Evolutionary conservation across 2,797 vertebrate species (phyloP), one percentile per base, ranked within the genome.

Genomic region (Acridotheres tristis): DNA sequence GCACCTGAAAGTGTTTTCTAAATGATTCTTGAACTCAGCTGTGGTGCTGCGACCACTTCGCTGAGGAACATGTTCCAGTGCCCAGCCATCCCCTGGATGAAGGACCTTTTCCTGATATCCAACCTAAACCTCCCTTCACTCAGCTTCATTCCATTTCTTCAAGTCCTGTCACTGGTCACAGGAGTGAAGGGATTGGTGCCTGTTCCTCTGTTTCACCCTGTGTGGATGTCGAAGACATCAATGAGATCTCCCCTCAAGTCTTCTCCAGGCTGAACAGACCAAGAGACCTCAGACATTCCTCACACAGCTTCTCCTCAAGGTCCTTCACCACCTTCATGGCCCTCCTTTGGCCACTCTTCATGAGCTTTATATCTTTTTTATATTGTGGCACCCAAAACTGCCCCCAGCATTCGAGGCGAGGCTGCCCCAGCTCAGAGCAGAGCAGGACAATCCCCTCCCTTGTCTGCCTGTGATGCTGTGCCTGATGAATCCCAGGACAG

Each of bases 231-330:
- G 11, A 43, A 45, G 42, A 58, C 17, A 10, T 9, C 45, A 85
- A 2, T 43, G 53, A 42, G 6, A 8, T 43, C 2, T 63, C 25
- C 10, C 34, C 5, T 55, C 42, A 29, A 29, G 20, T 34, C 42
- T 42, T 20, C 30, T 84, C 50, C 11, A 23, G 30, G 20, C 36
- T 50, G 51, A 50, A 34, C 34, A 73, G 42, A 30, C 16, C 6
- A 65, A 57, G 11, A 29, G 11, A 9, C 11, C 42, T 30, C 51
- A 50, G 43, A 9, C 6, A 4, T 21, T 34, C 13, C 18, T 67
- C 27, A 7, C 3, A 22, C 0, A 0, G 9, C 26, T 32, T 67
- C 12, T 13, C 45, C 18, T 67, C 36, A 10, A 27, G 22, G 25
- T 21, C 17, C 29, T 30, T 53, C 51, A 18, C 11, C 10, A 30